Evolutionary conservation across 2,888 invertebrate species (phyloP).

Genomic region (Margaritifera margaritifera): DNA sequence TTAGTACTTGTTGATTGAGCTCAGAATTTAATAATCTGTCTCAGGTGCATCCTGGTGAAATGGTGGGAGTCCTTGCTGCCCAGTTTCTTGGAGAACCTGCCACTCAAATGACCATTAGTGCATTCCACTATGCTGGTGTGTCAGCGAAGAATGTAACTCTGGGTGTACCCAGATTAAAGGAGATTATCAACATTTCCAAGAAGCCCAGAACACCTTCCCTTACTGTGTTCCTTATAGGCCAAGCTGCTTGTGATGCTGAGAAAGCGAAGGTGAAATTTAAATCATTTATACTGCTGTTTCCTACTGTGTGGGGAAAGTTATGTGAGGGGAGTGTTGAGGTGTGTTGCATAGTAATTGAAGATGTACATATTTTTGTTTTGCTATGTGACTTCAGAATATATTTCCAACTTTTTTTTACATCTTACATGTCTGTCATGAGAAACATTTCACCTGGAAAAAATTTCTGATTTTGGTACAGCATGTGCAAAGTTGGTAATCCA

Average conservation of each 20-base stretch:
- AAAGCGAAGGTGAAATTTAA: constrained; percentile 85
- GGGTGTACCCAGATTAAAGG: constrained; percentile 97
- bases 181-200: constrained; percentile 96
- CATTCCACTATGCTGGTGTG: constrained; percentile 99
- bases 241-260: constrained; percentile 97
- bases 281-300: not conserved
- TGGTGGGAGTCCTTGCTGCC: constrained; percentile 99
- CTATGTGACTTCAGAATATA: too few species aligned
- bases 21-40: not conserved
- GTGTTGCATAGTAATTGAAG: too few species aligned
- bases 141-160: constrained; percentile 99
- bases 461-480: too few species aligned
- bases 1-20: too few species aligned
- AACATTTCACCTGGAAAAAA: too few species aligned
- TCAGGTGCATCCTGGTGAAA: constrained; percentile 88
- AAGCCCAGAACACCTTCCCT: constrained; percentile 99
- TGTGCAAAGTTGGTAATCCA: too few species aligned
- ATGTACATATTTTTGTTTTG: not conserved
- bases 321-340: too few species aligned
- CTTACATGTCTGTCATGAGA: too few species aligned
- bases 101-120: constrained; percentile 92
- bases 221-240: constrained; percentile 97
- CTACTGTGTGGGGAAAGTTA: not conserved
- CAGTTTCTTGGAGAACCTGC: constrained; percentile 99
- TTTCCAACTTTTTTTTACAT: too few species aligned